These are phyloP conservation scores for honey bee (Apis mellifera) DNA, from an alignment of 1,140 invertebrate genomes.

Conservation along the genomic window DNA sequence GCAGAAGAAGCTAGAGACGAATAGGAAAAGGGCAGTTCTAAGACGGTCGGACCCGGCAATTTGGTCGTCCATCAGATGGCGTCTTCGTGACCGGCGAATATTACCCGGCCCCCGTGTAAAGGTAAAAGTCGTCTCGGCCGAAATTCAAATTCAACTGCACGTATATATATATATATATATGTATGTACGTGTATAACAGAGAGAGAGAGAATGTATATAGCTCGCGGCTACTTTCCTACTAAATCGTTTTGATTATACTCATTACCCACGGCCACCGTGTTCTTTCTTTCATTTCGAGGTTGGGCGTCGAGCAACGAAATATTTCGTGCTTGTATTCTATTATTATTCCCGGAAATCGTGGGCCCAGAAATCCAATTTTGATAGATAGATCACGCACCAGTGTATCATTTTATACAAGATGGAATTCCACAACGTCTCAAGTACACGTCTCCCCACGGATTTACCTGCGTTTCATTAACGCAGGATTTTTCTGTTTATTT, in stretches of 20 bases:
- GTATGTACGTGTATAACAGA: constrained; percentile 34
- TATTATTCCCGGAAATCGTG: constrained; percentile 72
- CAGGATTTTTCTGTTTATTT: background rate
- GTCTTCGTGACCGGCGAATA: constrained; percentile 76
- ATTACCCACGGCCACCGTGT: constrained; percentile 65
- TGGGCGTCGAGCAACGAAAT: constrained; percentile 28
- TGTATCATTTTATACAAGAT: constrained; percentile 50
- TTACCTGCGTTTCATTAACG: background rate
- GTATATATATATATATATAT: background rate
- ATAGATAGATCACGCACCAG: constrained; percentile 29
- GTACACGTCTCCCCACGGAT: background rate
- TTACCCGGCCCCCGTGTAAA: constrained; percentile 62
- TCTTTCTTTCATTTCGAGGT: constrained; percentile 34
- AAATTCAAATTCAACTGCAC: constrained; percentile 78
- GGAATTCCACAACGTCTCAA: constrained; percentile 15
- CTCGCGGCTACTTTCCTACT: constrained; percentile 76
- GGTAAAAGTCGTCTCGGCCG: constrained; percentile 31
- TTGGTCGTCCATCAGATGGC: constrained; percentile 76
- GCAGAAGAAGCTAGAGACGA: constrained; percentile 52
- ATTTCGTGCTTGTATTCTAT: constrained; percentile 55
- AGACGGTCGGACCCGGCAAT: constrained; percentile 64
- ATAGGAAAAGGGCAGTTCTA: constrained; percentile 54
- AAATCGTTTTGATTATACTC: constrained; percentile 79
- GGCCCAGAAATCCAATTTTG: constrained; percentile 20
- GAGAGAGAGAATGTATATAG: constrained; percentile 53